phyloP scores from a whole-genome alignment of 2,888 invertebrate genomes.

The Gasteruption jaculator region DNA sequence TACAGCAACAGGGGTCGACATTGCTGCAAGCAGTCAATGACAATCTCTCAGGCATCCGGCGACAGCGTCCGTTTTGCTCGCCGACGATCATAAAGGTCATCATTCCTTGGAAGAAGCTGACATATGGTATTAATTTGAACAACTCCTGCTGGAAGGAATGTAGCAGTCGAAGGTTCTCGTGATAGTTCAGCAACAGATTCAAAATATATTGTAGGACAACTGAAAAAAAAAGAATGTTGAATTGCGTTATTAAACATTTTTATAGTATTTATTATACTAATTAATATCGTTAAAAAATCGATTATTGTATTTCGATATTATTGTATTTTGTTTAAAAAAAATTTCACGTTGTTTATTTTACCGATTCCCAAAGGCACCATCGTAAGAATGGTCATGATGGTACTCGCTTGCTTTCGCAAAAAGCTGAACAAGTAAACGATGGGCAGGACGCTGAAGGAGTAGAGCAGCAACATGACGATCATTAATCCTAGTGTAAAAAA shows the following conservation, averaged over 20 bases:
- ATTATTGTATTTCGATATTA: background rate
- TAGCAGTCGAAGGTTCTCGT: conserved; percentile 23
- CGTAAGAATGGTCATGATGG: conserved; percentile 32
- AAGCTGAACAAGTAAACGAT: conserved; percentile 42
- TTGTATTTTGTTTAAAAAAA: too few relatives aligned
- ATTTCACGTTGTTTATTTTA: conserved; percentile 26
- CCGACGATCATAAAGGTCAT: conserved; percentile 35
- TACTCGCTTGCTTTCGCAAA: conserved; percentile 34
- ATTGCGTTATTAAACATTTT: background rate
- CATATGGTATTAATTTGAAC: conserved; percentile 40
- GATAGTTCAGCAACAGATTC: conserved; percentile 24
- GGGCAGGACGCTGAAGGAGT: conserved; percentile 62
- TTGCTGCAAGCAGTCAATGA: conserved; percentile 27
- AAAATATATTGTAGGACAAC: conserved; percentile 36
- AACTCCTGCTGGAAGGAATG: conserved; percentile 35
- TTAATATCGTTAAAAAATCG: too few relatives aligned
- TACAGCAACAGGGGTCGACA: conserved; percentile 39
- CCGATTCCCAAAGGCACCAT: conserved; percentile 36
- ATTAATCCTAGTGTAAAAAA: conserved; percentile 52
- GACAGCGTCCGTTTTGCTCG: conserved; percentile 39
- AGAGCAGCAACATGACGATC: conserved; percentile 65
- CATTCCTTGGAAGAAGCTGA: conserved; percentile 45
- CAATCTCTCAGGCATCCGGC: conserved; percentile 35
- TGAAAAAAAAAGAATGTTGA: conserved; percentile 21
- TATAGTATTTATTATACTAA: too few relatives aligned